Base-by-base conservation (phyloP, 1,140 invertebrate genomes). In the Branchinecta lindahli region DNA sequence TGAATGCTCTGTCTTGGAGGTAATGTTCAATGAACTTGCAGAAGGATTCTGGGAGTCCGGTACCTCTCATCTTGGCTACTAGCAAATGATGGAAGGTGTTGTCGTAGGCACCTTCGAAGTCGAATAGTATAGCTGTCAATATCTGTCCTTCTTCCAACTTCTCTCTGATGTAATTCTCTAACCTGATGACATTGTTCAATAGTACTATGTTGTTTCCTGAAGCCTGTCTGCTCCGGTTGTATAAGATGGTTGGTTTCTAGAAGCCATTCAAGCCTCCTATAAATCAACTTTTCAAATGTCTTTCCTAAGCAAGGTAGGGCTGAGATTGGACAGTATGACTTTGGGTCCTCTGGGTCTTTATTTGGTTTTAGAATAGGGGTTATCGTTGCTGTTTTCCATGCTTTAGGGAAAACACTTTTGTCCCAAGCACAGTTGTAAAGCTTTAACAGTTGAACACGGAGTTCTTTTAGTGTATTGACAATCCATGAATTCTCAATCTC, bases 201-300 rank as follows among this genome's bases (percentile, higher is more conserved):
- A 15, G 52, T 61, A 61, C 52, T 61, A 20, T 61, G 52, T 15
- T 6, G 52, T 61, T 61, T 61, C 52, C 52, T 61, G 52, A 61
- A 61, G 52, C 52, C 52, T 61, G 52, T 61, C 52, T 61, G 52
- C 52, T 61, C 52, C 12, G 52, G 12, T 20, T 61, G 52, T 15
- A 61, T 61, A 12, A 61, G 18, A 12, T 61, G 4, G 52, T 61
- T 61, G 12, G 4, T 61, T 61, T 61, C 52, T 20, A 61, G 12
- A 20, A 61, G 18, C 52, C 52, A 61, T 20, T 61, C 52, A 12
- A 61, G 52, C 52, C 52, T 61, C 18, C 18, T 61, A 6, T 61
- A 61, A 20, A 61, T 20, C 52, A 61, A 61, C 18, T 61, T 61
- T 20, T 61, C 52, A 61, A 61, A 61, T 61, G 18, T 15, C 18